A percentile compares a stretch with the other conserved stretches of the same genome.
phyloP scores from a whole-genome alignment of 2,113 vertebrate species.

The Herpetotheres cachinnans region DNA sequence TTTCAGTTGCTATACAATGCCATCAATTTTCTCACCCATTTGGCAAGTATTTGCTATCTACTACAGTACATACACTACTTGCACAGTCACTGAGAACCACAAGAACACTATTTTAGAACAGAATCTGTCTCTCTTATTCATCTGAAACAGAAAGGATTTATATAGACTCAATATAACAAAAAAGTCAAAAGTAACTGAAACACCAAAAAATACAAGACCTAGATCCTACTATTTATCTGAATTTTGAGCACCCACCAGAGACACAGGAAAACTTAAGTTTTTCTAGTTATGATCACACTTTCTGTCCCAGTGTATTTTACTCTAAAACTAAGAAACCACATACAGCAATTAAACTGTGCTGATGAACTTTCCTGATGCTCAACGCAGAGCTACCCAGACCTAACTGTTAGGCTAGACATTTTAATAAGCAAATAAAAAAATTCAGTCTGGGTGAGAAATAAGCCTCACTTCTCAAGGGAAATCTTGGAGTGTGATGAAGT shows the following conservation, averaged over 20 bases:
- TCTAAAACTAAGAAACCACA: neutral
- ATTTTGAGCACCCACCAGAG: neutral
- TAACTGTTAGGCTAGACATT: neutral
- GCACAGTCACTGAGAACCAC: neutral
- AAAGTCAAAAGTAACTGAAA: neutral
- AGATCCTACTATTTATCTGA: neutral
- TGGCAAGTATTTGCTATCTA: neutral
- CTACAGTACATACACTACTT: neutral
- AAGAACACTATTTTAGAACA: neutral
- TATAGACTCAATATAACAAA: neutral
- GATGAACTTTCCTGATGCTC: neutral
- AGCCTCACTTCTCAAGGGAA: neutral
- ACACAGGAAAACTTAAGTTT: neutral
- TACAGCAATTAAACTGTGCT: neutral
- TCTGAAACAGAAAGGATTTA: neutral
- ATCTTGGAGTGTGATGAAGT: neutral
- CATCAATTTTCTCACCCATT: neutral
- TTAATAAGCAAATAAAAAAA: neutral
- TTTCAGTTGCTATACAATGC: neutral
- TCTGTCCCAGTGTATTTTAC: neutral
- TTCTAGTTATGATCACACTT: neutral
- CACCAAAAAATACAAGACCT: neutral
- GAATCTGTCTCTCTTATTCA: neutral
- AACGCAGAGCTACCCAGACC: neutral
- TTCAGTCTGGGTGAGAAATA: neutral